These are phyloP conservation scores for Pristionchus maxplancki DNA, from an alignment of 2,888 invertebrate genomes.

Conservation along the genomic window DNA sequence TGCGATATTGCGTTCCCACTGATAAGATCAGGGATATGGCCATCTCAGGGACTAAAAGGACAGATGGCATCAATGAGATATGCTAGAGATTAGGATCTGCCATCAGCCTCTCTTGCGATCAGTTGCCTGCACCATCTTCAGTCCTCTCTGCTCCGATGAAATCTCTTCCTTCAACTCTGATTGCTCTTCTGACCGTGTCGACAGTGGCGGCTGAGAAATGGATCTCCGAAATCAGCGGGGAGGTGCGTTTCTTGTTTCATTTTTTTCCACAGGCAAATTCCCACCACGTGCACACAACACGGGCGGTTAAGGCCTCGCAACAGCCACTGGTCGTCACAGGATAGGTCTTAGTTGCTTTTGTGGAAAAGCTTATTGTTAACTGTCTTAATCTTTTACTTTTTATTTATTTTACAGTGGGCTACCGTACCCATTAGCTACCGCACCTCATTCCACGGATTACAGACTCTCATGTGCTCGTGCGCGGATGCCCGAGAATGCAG, in stretches of 20 bases:
- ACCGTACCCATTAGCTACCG: no score
- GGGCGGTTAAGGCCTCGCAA: no score
- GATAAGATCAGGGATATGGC: neutral
- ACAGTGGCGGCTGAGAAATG: neutral
- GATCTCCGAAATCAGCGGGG: neutral
- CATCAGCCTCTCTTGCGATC: neutral
- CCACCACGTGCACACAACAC: no score
- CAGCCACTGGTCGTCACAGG: no score
- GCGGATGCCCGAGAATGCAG: neutral
- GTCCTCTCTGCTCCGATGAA: neutral
- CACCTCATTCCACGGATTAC: neutral
- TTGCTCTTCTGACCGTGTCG: neutral
- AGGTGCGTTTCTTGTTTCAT: neutral
- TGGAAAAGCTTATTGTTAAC: no score
- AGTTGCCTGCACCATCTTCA: neutral
- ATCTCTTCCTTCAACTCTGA: neutral
- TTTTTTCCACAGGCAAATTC: no score
- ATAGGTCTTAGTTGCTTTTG: no score
- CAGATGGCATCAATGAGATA: neutral
- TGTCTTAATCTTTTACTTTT: no score
- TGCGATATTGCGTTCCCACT: neutral
- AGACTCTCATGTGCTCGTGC: neutral
- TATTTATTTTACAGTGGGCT: no score
- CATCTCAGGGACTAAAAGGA: no score
- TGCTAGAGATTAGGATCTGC: neutral